Evolutionary conservation across 2,888 invertebrate genomes (phyloP), one percentile per base, ranked within the genome.

Genomic region (Sisyra nigra): DNA sequence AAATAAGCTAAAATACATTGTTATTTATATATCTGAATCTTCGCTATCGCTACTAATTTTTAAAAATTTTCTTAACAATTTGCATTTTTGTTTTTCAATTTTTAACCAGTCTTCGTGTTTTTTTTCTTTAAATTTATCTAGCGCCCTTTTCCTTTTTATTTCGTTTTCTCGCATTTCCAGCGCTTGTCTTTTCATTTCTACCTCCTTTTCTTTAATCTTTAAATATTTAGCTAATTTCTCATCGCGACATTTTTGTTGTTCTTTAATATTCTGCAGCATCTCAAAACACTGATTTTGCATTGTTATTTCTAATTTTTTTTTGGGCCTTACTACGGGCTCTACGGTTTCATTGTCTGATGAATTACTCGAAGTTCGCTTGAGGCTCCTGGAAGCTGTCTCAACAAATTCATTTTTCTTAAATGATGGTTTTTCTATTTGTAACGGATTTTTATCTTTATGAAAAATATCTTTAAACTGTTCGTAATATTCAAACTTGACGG

Each of bases 41-140:
- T 40, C 30, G 13, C 40, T 40, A 13, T 40, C 40, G 24, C 2
- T 40, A 40, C 30, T n/a, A 40, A n/a, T 38, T 40, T 40, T 40
- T 13, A 40, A 40, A 19, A 40, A 13, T 11, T 40, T 40, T 30
- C 13, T 19, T 30, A 40, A 29, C 7, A 40, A 15, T 15, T 40
- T 15, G 9, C 40, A 40, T 40, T 40, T 40, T 9, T 13, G 11
- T 40, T 40, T 40, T 40, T 40, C 40, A 13, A 40, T 30, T n/a
- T n/a, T 40, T 40, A 40, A 29, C 40, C 40, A 24, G 40, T 40
- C 29, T 40, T 24, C 24, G 24, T 40, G 40, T 29, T 30, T 40
- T 9, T 40, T 40, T 40, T 40, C 40, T 30, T 40, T 40, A 13
- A 40, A 6, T 40, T 40, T 40, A 11, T 40, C 40, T 29, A 30